Evolutionary conservation across 2,797 vertebrate species (phyloP).

Genomic region (Enteromius mattozi): DNA sequence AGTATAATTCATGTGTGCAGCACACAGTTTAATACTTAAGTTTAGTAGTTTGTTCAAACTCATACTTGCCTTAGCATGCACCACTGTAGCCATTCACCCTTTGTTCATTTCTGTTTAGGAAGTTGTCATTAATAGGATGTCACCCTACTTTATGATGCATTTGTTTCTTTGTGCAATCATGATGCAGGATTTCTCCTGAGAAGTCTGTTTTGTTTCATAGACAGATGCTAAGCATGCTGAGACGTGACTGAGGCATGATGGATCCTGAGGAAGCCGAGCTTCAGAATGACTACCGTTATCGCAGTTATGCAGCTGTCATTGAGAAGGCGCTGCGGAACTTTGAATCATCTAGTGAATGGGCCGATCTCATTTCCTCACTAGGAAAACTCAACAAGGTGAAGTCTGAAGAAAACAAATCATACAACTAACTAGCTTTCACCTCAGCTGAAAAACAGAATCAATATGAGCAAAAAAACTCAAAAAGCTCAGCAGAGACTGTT

Average conservation of each 20-base stretch:
- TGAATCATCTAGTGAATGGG: conserved; percentile 98
- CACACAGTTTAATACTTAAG: neutral
- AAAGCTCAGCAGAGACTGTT: too few species aligned
- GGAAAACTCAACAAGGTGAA: conserved; percentile 98
- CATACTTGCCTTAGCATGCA: neutral
- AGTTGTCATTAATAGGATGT: neutral
- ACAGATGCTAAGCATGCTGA: conserved; percentile 68
- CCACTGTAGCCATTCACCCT: neutral
- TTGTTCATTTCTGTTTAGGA: neutral
- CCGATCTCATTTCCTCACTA: conserved; percentile 96
- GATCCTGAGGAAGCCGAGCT: conserved; percentile 94
- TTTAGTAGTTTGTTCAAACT: neutral
- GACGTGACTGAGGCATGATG: conserved; percentile 80
- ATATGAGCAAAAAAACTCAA: neutral
- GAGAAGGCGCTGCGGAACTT: conserved; percentile 98
- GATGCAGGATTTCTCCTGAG: neutral
- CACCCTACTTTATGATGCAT: neutral
- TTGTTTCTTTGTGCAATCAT: neutral
- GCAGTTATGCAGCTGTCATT: conserved; percentile 89
- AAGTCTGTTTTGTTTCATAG: conserved; percentile 51
- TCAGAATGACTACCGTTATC: conserved; percentile 93
- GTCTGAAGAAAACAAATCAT: neutral
- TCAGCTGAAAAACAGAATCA: neutral
- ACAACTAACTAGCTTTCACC: neutral
- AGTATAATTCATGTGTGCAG: neutral